phyloP scores from a whole-genome alignment of 1,140 invertebrate genomes.

The Caerostris extrusa region DNA sequence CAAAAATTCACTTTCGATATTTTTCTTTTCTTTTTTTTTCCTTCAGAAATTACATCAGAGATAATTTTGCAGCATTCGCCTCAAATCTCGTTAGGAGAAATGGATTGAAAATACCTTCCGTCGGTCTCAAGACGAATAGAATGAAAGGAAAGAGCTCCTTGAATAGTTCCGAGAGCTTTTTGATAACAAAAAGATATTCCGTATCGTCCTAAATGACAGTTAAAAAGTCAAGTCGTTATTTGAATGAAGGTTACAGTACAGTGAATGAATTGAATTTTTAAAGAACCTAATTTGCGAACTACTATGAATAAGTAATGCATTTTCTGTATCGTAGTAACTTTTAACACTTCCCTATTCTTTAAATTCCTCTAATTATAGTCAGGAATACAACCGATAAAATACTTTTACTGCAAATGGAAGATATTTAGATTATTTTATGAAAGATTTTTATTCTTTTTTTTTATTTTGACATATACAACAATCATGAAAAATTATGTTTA shows the following conservation, averaged over 20 bases:
- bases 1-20: neutral
- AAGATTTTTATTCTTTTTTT: no score
- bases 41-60: neutral
- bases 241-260: neutral
- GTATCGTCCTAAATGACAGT: neutral
- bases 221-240: neutral
- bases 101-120: conserved; percentile 13
- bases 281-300: neutral
- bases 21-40: neutral
- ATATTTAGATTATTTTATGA: no score
- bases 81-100: conserved; percentile 21
- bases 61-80: conserved; percentile 26
- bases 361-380: no score
- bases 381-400: no score
- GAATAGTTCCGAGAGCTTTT: neutral
- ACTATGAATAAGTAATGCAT: no score
- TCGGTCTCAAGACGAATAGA: neutral
- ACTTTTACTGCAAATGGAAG: no score
- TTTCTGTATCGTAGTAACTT: no score
- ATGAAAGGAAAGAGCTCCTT: neutral
- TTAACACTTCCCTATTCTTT: no score
- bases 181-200: neutral
- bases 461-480: no score
- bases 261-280: neutral
- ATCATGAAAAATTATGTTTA: no score